Base-by-base conservation (phyloP, 2,113 vertebrate genomes). In the Macquaria ambigua region DNA sequence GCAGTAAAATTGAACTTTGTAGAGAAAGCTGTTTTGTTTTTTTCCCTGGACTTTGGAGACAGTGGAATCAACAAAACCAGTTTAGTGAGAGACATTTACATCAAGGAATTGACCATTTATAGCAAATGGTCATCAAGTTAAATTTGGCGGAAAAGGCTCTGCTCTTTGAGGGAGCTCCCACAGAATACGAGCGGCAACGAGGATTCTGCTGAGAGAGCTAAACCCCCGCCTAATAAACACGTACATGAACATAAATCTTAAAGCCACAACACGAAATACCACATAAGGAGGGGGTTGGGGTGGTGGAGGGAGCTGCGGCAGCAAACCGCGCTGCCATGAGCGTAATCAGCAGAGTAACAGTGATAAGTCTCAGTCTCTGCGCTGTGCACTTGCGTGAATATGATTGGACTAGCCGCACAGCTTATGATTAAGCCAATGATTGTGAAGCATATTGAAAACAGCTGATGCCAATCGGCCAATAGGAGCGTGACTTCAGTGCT, bases 201-300 rank as follows among this genome's bases (percentile, higher is more conserved):
- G 31, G 16, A 34, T 34, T 52, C 56, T 78, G 37, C 75, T 62
- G 23, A 79, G 43, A 62, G 10, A 61, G 66, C 43, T 39, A 15
- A 71, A 59, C 20, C 18, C 18, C 11, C 18, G 4, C 37, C 37
- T 28, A 28, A 67, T 43, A 43, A 28, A 43, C 50, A 56, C 75
- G 23, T 43, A 23, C 31, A 34, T 31, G 20, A 74, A 34, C 20
- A 56, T 64, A 34, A 43, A 63, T 72, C 58, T 41, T 46, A 34
- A 37, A 46, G 18, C 11, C 18, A 11, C 7, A 39, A 25, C 23
- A 41, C 8, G 1, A n/a, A 31, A 53, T 15, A 34, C 8, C 7
- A 7, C n/a, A 61, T 37, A 28, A n/a, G 28, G 55, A 34, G 20
- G 25, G 8, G 18, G 20, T n/a, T 59, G 25, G 52, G 53, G 18